Conservation (phyloP, 1,140 invertebrate species). For the Halesus radiatus region DNA sequence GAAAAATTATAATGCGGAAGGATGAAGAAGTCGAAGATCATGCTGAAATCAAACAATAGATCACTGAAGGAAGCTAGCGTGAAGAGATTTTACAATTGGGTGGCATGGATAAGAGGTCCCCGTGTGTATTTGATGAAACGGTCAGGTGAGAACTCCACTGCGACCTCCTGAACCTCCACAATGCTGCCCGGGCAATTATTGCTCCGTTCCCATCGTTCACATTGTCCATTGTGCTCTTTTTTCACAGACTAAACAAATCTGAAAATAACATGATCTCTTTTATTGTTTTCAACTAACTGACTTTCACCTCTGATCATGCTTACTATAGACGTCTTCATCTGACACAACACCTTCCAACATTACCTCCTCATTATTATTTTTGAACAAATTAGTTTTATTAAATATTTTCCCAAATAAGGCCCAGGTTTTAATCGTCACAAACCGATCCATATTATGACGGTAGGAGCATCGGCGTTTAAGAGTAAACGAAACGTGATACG, state of each 20-base stretch:
- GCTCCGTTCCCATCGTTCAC: slow-evolving; percentile 4
- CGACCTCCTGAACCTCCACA: not conserved
- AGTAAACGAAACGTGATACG: too few relatives aligned
- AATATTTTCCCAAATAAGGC: too few relatives aligned
- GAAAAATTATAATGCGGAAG: not conserved
- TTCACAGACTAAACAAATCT: slow-evolving; percentile 19
- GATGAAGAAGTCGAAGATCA: not conserved
- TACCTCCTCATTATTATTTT: too few relatives aligned
- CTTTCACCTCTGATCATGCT: slow-evolving; percentile 12
- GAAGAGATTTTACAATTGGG: not conserved
- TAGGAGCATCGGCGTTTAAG: too few relatives aligned
- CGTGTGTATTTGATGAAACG: not conserved
- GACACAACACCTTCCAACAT: too few relatives aligned
- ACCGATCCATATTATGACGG: too few relatives aligned
- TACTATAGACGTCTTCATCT: too few relatives aligned
- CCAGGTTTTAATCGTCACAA: too few relatives aligned
- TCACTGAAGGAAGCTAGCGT: not conserved
- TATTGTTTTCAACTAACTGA: not conserved
- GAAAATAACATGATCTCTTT: slow-evolving; percentile 16
- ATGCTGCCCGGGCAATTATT: not conserved
- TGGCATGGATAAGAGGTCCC: not conserved
- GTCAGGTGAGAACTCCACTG: not conserved
- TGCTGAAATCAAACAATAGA: not conserved
- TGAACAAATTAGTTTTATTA: too few relatives aligned
- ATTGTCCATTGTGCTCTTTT: slow-evolving; percentile 7